These are phyloP conservation scores for Diarsia rubi DNA, from an alignment of 2,888 invertebrate genomes.

Conservation along the genomic window DNA sequence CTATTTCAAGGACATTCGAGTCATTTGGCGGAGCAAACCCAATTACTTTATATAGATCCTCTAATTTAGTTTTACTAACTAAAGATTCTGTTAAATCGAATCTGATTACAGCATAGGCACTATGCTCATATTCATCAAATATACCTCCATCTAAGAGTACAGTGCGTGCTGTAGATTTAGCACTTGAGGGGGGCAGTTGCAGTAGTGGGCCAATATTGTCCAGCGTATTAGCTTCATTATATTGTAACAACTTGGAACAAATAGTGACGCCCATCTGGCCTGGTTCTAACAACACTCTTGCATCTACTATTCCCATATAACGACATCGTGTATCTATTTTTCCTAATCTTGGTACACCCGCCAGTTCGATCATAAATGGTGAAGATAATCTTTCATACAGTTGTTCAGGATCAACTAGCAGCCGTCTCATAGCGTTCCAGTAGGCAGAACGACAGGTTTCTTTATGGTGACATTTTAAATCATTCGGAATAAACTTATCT, in stretches of 20 bases:
- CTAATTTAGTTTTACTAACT: conserved; percentile 76
- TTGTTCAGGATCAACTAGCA: conserved; percentile 78
- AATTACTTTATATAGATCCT: conserved; percentile 76
- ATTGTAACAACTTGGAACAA: conserved; percentile 76
- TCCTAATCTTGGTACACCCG: conserved; percentile 82
- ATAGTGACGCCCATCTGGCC: conserved; percentile 79
- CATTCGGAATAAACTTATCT: conserved; percentile 79
- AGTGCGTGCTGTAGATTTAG: conserved; percentile 79
- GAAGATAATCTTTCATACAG: conserved; percentile 74
- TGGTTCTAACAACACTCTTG: conserved; percentile 80
- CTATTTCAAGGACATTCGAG: conserved; percentile 67
- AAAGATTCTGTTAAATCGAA: conserved; percentile 82
- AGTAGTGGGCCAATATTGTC: conserved; percentile 75
- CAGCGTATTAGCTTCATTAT: conserved; percentile 76
- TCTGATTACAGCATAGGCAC: conserved; percentile 77
- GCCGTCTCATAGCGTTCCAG: conserved; percentile 85
- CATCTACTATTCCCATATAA: conserved; percentile 83
- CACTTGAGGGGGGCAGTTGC: conserved; percentile 82
- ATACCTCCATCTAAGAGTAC: conserved; percentile 62
- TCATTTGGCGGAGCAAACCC: conserved; percentile 76
- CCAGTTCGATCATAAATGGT: conserved; percentile 83
- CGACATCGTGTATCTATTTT: conserved; percentile 83
- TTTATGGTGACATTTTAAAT: conserved; percentile 68
- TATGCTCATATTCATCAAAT: conserved; percentile 79
- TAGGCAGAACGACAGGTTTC: conserved; percentile 77